phyloP scores from a whole-genome alignment of 2,797 vertebrate species.

The Melopsittacus undulatus region DNA sequence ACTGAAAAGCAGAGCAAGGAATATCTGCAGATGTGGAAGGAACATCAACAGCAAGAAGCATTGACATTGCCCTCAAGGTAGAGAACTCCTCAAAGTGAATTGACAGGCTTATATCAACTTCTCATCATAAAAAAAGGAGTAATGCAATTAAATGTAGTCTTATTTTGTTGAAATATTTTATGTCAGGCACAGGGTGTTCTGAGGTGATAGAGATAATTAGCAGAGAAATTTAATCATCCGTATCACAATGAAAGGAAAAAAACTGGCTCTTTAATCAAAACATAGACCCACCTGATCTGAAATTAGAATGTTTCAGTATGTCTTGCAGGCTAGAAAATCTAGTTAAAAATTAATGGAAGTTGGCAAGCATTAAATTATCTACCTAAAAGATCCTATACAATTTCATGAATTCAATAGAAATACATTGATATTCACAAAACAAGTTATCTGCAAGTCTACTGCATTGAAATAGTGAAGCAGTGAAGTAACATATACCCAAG shows the following conservation, averaged over 20 bases:
- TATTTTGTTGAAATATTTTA: constrained; percentile 52
- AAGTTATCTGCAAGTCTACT: not conserved
- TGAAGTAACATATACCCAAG: not conserved
- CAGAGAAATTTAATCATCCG: constrained; percentile 54
- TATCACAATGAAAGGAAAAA: constrained; percentile 39
- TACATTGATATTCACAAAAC: constrained; percentile 10
- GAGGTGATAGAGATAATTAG: constrained; percentile 62
- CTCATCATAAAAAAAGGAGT: not conserved
- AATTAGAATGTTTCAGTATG: constrained; percentile 48
- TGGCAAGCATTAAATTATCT: constrained; percentile 67
- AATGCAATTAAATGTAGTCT: constrained; percentile 30
- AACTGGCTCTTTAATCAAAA: constrained; percentile 50
- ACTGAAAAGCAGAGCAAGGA: not conserved
- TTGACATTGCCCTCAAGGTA: not conserved
- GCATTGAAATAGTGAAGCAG: not conserved
- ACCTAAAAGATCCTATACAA: constrained; percentile 12
- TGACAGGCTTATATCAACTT: constrained; percentile 25
- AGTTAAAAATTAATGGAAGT: constrained; percentile 46
- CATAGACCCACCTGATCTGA: constrained; percentile 42
- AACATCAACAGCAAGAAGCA: not conserved
- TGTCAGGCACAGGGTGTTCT: constrained; percentile 45
- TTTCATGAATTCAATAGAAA: constrained; percentile 29
- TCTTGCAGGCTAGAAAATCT: constrained; percentile 47
- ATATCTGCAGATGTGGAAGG: not conserved
- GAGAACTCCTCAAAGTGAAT: not conserved